Evolutionary conservation across 2,113 vertebrate species (phyloP), one percentile per base, ranked within the genome.

Genomic region (Anas platyrhynchos): DNA sequence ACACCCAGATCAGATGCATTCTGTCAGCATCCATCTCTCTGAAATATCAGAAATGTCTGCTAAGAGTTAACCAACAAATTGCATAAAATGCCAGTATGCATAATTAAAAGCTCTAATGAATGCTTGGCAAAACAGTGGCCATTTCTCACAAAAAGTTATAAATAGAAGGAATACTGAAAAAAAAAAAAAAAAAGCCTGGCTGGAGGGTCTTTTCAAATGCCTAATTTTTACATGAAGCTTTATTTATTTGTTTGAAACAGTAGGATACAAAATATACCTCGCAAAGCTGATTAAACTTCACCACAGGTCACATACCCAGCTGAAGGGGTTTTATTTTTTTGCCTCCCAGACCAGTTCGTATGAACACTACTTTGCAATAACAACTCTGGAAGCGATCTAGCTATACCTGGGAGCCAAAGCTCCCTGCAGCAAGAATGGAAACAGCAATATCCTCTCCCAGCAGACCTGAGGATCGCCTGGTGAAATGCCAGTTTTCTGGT

Each of bases 141-240:
- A 66, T 83, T 94, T 94, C 86, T 96, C 74, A 66, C 71, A 86
- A 84, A 66, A 84, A 84, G 16, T n/a, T 63, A 94, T 68, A 90
- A 92, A 89, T 41, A 68, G 68, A 75, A 88, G 29, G 12, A 72
- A 59, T 65, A 75, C 3, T 62, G 61, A 12, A 41, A 41, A 41
- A 65, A 54, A 29, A 56, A 44, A 44, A 44, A 65, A 54, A 27
- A 56, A 50, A 50, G 43, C 5, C 13, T 58, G 50, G 20, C 6
- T 29, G 79, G 54, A 78, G 43, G 18, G 26, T 58, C 71, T 84
- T 74, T 91, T 41, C 13, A 91, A 92, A 80, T 46, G 15, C 8
- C 34, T 48, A 7, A 27, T 38, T 86, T 78, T 79, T 69, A 66
- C 62, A n/a, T 36, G 46, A 69, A 62, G 21, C 21, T 90, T 88